A percentile compares a stretch with the other conserved stretches of the same genome.
Evolutionary conservation across 1,140 invertebrate species (phyloP).

Genomic region (Andrena cerasifolii): DNA sequence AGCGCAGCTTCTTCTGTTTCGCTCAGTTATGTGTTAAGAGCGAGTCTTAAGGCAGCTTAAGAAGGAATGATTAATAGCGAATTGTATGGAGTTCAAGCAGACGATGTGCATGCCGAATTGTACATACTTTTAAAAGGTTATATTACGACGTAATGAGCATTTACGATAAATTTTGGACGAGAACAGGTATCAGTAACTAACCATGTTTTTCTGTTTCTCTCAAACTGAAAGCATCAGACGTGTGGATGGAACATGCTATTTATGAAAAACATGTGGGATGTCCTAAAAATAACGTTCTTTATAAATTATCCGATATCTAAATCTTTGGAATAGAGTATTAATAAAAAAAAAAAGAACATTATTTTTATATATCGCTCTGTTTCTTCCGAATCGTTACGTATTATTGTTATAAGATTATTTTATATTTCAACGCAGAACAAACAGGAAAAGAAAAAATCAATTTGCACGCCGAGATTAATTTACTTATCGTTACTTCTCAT

Average conservation of each 20-base stretch:
- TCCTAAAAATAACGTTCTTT: constrained; percentile 57
- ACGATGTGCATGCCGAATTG: constrained; percentile 42
- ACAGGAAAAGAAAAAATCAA: not conserved
- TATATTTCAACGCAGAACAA: not conserved
- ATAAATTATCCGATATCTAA: constrained; percentile 3
- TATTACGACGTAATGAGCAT: not conserved
- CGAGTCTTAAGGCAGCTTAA: too few species aligned
- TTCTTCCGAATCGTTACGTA: not conserved
- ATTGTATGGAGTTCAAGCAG: not conserved
- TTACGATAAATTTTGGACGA: constrained; percentile 13
- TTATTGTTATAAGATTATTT: not conserved
- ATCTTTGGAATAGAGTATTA: constrained; percentile 54
- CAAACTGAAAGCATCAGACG: constrained; percentile 67
- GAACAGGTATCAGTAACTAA: constrained; percentile 64
- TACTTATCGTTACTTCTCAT: not conserved
- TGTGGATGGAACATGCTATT: constrained; percentile 44
- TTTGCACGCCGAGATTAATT: not conserved
- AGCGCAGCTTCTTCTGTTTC: not conserved
- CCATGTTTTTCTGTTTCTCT: constrained; percentile 72
- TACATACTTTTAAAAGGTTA: constrained; percentile 33
- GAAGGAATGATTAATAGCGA: not conserved
- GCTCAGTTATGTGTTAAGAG: not conserved
- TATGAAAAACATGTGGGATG: constrained; percentile 45
- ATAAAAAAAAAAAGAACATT: constrained; percentile 21
- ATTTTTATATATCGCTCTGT: not conserved